A percentile compares a stretch with the other conserved stretches of the same genome.
These are phyloP conservation scores for Eilema depressum DNA, from an alignment of 2,888 invertebrate genomes.

Conservation along the genomic window DNA sequence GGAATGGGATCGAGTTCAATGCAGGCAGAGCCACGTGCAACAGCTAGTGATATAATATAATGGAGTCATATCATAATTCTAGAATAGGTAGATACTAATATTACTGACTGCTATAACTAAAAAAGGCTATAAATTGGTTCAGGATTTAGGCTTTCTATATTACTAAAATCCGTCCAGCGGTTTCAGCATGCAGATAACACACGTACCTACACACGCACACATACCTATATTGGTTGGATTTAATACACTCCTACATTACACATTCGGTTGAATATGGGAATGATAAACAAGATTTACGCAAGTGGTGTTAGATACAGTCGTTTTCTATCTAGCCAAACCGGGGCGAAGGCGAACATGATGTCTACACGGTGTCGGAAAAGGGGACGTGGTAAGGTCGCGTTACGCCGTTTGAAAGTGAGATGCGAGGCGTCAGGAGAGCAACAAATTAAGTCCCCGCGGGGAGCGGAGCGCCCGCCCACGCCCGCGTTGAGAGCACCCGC, in stretches of 20 bases:
- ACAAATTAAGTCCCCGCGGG: slow-evolving; percentile 86
- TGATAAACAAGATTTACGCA: slow-evolving; percentile 40
- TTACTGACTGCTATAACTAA: not conserved
- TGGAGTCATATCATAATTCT: not conserved
- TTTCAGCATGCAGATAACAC: not conserved
- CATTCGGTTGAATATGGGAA: slow-evolving; percentile 38
- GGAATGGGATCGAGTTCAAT: too few species aligned
- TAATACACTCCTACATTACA: slow-evolving; percentile 23
- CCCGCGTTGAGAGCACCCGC: slow-evolving; percentile 78
- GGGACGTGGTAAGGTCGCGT: slow-evolving; percentile 84
- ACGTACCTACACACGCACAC: not conserved
- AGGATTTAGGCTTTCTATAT: not conserved
- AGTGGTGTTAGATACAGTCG: slow-evolving; percentile 38
- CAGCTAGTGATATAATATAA: too few species aligned
- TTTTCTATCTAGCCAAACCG: slow-evolving; percentile 54
- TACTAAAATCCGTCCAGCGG: not conserved
- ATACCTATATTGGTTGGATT: not conserved
- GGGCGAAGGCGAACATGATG: slow-evolving; percentile 68
- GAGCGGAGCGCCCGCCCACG: slow-evolving; percentile 74
- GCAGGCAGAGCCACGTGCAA: too few species aligned
- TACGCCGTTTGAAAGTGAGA: slow-evolving; percentile 86
- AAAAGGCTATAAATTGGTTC: not conserved
- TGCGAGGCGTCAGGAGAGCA: slow-evolving; percentile 86
- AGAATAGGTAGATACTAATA: not conserved
- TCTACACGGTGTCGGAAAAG: slow-evolving; percentile 69